Percentiles rank a stretch among this genome's conserved stretches.
phyloP scores from a whole-genome alignment of 2,797 vertebrate species.

The Rallus crepitans region DNA sequence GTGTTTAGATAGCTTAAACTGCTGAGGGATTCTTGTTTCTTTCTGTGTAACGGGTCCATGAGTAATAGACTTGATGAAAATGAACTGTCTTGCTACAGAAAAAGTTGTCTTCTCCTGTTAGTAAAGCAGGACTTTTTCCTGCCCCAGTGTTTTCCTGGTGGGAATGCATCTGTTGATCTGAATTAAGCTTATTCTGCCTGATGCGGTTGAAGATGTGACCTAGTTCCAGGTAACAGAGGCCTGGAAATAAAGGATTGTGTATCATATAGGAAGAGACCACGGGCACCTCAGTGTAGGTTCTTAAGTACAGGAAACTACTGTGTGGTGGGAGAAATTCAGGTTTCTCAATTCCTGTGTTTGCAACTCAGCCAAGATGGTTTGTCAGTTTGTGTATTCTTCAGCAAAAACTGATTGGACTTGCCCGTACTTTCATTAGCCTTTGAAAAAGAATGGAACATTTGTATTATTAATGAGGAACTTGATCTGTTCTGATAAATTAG shows the following conservation, averaged over 20 bases:
- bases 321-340: neutral
- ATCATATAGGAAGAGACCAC: neutral
- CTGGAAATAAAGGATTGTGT: neutral
- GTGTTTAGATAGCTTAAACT: neutral
- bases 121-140: neutral
- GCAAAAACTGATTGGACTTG: conserved; percentile 62
- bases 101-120: neutral
- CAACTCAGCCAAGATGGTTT: neutral
- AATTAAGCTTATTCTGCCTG: neutral
- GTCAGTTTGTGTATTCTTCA: conserved; percentile 25
- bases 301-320: neutral
- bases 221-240: neutral
- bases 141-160: neutral
- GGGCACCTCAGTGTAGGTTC: neutral
- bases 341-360: neutral
- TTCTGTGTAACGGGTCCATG: neutral
- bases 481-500: conserved; percentile 86
- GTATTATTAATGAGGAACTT: conserved; percentile 92
- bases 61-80: neutral
- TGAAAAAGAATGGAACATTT: conserved; percentile 91
- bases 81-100: neutral
- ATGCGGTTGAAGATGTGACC: neutral
- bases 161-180: neutral
- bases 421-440: conserved; percentile 48
- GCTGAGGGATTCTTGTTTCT: neutral